Conservation (phyloP, 2,797 vertebrate species). For the Sebastes itinus region DNA sequence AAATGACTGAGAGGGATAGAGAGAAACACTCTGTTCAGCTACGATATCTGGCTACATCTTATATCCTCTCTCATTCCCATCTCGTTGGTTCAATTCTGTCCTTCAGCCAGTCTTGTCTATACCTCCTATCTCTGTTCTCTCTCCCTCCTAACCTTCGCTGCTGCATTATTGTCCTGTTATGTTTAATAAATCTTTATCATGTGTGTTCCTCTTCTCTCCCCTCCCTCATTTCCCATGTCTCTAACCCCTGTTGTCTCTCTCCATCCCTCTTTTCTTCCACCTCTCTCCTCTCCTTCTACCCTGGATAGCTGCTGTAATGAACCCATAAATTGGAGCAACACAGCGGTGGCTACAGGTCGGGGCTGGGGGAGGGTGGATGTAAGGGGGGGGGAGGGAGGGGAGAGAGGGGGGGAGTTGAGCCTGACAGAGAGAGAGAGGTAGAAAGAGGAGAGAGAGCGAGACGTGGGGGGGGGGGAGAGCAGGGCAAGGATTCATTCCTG, state of each 20-base stretch:
- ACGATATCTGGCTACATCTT: constrained; percentile 11
- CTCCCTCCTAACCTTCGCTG: constrained; percentile 44
- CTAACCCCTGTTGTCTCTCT: constrained; percentile 46
- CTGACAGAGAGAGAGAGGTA: constrained; percentile 43
- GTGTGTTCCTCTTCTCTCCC: constrained; percentile 7
- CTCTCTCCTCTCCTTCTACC: constrained; percentile 42
- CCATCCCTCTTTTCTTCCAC: constrained; percentile 47
- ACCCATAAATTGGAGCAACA: constrained; percentile 85
- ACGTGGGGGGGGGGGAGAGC: constrained; percentile 6
- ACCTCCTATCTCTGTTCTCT: constrained; percentile 10
- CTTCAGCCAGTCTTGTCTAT: constrained; percentile 16
- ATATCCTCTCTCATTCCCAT: constrained; percentile 2
- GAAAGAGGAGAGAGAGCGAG: constrained; percentile 40
- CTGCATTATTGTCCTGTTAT: constrained; percentile 50
- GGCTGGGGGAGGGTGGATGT: constrained; percentile 70
- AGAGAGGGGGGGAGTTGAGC: constrained; percentile 25
- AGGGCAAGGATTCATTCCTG: constrained; percentile 63
- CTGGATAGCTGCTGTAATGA: constrained; percentile 83
- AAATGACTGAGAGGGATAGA: constrained; percentile 27
- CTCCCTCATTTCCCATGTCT: constrained; percentile 58
- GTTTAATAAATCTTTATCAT: constrained; percentile 68
- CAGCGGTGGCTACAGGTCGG: constrained; percentile 83
- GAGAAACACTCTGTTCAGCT: constrained; percentile 21
- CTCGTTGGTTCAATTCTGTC: constrained; percentile 12
- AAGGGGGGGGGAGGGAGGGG: constrained; percentile 20